A percentile compares a stretch with the other conserved stretches of the same genome.
These are phyloP conservation scores for Erpetoichthys calabaricus DNA, from an alignment of 2,797 vertebrate genomes.

Conservation along the genomic window DNA sequence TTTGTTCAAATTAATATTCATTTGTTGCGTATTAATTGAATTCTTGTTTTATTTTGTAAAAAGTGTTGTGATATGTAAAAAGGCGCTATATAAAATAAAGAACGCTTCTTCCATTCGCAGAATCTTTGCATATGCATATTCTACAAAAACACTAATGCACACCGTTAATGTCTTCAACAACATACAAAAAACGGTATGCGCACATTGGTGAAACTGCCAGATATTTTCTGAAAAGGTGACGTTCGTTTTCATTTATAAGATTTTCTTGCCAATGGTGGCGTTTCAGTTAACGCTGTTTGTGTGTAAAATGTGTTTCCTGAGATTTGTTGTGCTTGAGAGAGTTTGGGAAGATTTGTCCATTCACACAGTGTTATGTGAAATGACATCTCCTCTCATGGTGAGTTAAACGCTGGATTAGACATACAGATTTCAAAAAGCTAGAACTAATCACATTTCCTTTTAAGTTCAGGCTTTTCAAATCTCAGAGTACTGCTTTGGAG, in stretches of 20 bases:
- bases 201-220: no score
- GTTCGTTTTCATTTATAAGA: not conserved
- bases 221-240: no score
- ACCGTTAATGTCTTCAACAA: no score
- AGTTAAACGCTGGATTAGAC: slow-evolving; percentile 60
- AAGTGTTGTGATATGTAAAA: no score
- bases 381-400: slow-evolving; percentile 56
- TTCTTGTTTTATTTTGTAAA: no score
- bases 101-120: no score
- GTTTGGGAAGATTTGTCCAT: slow-evolving; percentile 35
- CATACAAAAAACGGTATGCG: no score
- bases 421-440: slow-evolving; percentile 50
- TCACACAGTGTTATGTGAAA: slow-evolving; percentile 46
- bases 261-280: not conserved
- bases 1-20: no score
- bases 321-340: slow-evolving; percentile 33
- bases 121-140: no score
- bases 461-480: slow-evolving; percentile 16
- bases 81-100: no score
- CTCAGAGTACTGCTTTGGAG: slow-evolving; percentile 2
- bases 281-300: slow-evolving; percentile 3
- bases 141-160: no score
- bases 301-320: slow-evolving; percentile 12
- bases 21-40: no score
- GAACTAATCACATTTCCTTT: slow-evolving; percentile 72